Conservation (phyloP, 2,888 invertebrate genomes). For the Luperina testacea region DNA sequence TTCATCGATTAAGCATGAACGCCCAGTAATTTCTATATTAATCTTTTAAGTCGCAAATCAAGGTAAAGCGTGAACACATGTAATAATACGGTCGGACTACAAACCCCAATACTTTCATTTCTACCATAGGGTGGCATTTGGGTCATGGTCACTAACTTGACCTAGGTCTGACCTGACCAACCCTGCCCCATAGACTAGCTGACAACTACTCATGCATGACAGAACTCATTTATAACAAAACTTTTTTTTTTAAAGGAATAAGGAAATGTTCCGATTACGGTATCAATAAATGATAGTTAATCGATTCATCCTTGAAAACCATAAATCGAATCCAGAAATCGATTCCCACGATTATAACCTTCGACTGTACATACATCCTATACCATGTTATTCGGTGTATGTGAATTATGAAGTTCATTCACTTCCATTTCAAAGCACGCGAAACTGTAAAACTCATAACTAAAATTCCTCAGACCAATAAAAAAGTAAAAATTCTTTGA, state of each 20-base stretch:
- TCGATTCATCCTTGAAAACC: constrained; percentile 63
- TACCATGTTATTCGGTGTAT: constrained; percentile 20
- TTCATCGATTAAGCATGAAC: constrained; percentile 20
- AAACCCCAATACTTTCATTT: constrained; percentile 52
- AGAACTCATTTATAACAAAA: constrained; percentile 36
- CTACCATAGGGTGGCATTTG: constrained; percentile 42
- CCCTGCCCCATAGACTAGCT: constrained; percentile 42
- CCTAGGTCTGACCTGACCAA: constrained; percentile 65
- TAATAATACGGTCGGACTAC: constrained; percentile 36
- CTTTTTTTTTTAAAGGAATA: constrained; percentile 16
- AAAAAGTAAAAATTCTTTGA: constrained; percentile 8
- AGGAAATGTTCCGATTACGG: constrained; percentile 4
- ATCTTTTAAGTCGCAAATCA: constrained; percentile 39
- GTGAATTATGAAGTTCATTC: constrained; percentile 32
- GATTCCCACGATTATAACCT: constrained; percentile 43
- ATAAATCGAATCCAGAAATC: constrained; percentile 58
- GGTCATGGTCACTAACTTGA: constrained; percentile 62
- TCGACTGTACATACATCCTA: constrained; percentile 15
- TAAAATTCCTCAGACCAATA: not conserved
- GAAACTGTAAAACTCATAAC: constrained; percentile 27
- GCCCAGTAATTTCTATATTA: constrained; percentile 33
- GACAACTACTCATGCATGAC: constrained; percentile 51
- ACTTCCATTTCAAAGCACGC: constrained; percentile 41
- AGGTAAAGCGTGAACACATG: constrained; percentile 27
- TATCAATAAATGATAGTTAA: constrained; percentile 9